These are phyloP conservation scores for Diplodus puntazzo DNA, from an alignment of 2,797 vertebrate genomes.

Conservation along the genomic window DNA sequence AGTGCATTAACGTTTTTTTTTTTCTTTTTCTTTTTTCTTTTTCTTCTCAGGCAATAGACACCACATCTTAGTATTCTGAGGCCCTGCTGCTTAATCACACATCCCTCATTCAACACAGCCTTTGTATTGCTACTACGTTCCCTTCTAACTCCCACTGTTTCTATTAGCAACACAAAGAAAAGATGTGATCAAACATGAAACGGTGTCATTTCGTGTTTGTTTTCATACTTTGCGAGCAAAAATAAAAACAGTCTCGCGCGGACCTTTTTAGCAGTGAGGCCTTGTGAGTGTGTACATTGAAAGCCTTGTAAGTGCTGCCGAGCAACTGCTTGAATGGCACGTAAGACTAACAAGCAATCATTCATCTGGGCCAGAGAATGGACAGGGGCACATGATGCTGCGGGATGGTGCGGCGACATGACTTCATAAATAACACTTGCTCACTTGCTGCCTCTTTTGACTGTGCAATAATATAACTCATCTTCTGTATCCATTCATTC, in stretches of 20 bases:
- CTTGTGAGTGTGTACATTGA: constrained; percentile 17
- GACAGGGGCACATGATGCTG: background rate
- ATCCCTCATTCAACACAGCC: constrained; percentile 57
- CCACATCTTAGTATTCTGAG: constrained; percentile 63
- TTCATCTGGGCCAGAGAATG: constrained; percentile 9
- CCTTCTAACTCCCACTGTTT: constrained; percentile 54
- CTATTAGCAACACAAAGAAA: constrained; percentile 52
- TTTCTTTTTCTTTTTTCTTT: background rate
- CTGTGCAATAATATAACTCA: background rate
- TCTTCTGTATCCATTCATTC: background rate
- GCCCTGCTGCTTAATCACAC: constrained; percentile 73
- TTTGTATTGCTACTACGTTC: constrained; percentile 47
- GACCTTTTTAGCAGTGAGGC: constrained; percentile 22
- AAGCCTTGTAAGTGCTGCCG: constrained; percentile 23
- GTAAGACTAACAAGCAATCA: constrained; percentile 4
- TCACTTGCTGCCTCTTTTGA: background rate
- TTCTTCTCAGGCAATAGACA: constrained; percentile 51
- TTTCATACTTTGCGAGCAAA: constrained; percentile 21
- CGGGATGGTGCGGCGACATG: background rate
- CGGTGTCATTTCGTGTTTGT: constrained; percentile 38
- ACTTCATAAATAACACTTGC: background rate
- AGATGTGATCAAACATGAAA: constrained; percentile 49
- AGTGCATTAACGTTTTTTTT: constrained; percentile 74
- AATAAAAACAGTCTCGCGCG: constrained; percentile 24
- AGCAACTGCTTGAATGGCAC: constrained; percentile 1